A percentile compares a stretch with the other conserved stretches of the same genome.
Evolutionary conservation across 2,797 vertebrate species (phyloP).

Genomic region (Sebastes iracundus): DNA sequence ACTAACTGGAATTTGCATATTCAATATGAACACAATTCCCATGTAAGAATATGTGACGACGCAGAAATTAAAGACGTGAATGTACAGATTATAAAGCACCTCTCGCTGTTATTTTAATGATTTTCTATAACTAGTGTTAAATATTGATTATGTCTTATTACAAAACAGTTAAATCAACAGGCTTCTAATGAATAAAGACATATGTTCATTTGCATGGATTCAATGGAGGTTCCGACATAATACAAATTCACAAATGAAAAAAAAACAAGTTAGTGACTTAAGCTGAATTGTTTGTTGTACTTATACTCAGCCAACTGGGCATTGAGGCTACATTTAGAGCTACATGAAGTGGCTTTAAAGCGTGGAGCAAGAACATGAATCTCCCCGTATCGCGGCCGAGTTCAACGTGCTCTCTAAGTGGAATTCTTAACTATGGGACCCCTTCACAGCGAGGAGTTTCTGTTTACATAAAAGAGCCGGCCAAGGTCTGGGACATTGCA

Average conservation of each 20-base stretch:
- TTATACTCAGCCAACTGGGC: conserved; percentile 56
- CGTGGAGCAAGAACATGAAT: conserved; percentile 70
- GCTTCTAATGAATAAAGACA: not conserved
- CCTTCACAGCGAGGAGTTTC: conserved; percentile 85
- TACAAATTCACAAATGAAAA: not conserved
- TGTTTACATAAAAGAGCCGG: conserved; percentile 83
- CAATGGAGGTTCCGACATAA: not conserved
- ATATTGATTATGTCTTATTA: not conserved
- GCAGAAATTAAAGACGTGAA: not conserved
- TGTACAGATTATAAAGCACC: not conserved
- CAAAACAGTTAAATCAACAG: not conserved
- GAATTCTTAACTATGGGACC: conserved; percentile 85
- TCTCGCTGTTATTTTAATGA: not conserved
- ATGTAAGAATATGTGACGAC: not conserved
- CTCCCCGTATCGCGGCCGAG: conserved; percentile 59
- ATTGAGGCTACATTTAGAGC: conserved; percentile 70
- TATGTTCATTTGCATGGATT: not conserved
- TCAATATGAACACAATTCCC: not conserved
- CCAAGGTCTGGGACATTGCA: conserved; percentile 78
- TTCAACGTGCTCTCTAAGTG: conserved; percentile 80
- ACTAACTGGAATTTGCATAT: not conserved
- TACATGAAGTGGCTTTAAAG: conserved; percentile 69
- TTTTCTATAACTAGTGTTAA: not conserved
- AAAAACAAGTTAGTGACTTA: conserved; percentile 35
- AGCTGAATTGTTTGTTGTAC: conserved; percentile 51